Percentiles rank a stretch among this genome's conserved stretches.
Conservation (phyloP, 2,113 vertebrate genomes). For the Motacilla alba region DNA sequence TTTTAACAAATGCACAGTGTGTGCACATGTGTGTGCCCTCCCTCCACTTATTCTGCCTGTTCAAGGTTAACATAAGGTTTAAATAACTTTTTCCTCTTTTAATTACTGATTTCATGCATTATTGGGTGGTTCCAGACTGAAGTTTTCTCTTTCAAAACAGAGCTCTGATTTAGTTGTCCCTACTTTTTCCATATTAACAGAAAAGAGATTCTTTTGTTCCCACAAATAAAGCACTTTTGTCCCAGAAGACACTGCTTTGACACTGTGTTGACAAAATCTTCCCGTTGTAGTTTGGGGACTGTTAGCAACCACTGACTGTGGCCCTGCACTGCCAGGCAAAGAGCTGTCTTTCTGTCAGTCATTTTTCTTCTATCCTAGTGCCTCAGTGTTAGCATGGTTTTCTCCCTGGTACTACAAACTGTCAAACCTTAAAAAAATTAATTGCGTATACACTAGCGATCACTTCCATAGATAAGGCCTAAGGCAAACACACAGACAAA, state of each 20-base stretch:
- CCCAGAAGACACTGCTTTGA: neutral
- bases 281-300: neutral
- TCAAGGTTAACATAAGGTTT: neutral
- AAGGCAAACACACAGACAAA: conserved; percentile 48
- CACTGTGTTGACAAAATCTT: neutral
- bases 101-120: neutral
- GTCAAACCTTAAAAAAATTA: conserved; percentile 40
- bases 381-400: neutral
- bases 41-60: neutral
- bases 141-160: neutral
- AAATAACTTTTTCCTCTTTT: neutral
- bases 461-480: conserved; percentile 11
- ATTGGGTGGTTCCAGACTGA: neutral
- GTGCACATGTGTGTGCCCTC: neutral
- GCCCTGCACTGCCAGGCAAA: neutral
- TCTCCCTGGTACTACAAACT: conserved; percentile 23
- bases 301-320: neutral
- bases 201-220: neutral
- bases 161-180: neutral
- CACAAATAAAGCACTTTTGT: neutral
- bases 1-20: neutral
- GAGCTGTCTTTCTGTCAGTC: conserved; percentile 3
- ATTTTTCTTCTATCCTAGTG: neutral
- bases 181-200: neutral
- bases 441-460: conserved; percentile 45